phyloP scores from a whole-genome alignment of 2,113 vertebrate species.

The Stigmatopora nigra region DNA sequence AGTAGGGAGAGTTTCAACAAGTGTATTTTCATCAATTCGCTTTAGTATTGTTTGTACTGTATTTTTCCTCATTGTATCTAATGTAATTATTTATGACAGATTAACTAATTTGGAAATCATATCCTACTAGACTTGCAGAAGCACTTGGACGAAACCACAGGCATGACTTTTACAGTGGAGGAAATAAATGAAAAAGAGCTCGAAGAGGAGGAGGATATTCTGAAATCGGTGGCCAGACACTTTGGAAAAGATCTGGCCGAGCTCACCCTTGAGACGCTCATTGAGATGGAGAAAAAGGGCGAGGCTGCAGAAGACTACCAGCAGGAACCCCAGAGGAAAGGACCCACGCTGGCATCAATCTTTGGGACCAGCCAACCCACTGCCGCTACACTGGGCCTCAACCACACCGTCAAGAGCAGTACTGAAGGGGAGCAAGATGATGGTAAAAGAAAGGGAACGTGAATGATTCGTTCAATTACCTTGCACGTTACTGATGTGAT shows the following conservation, averaged over 20 bases:
- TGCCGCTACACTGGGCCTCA: constrained; percentile 82
- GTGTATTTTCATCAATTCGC: too few relatives aligned
- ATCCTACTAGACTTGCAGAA: constrained; percentile 49
- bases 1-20: too few relatives aligned
- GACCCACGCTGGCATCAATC: constrained; percentile 75
- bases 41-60: too few relatives aligned
- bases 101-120: neutral
- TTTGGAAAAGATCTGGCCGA: constrained; percentile 77
- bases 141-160: constrained; percentile 48
- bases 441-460: constrained; percentile 64
- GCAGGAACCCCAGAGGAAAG: constrained; percentile 32
- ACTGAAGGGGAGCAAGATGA: constrained; percentile 70
- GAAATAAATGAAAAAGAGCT: constrained; percentile 72
- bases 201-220: constrained; percentile 66
- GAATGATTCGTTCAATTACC: too few relatives aligned
- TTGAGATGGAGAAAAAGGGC: constrained; percentile 21
- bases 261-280: constrained; percentile 53
- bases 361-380: constrained; percentile 81
- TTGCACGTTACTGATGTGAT: too few relatives aligned
- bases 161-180: constrained; percentile 43
- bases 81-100: neutral
- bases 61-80: too few relatives aligned
- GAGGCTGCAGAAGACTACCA: constrained; percentile 20
- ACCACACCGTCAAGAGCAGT: constrained; percentile 75
- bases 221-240: constrained; percentile 82